Evolutionary conservation across 2,113 vertebrate genomes (phyloP).

Genomic region (Pantherophis guttatus): DNA sequence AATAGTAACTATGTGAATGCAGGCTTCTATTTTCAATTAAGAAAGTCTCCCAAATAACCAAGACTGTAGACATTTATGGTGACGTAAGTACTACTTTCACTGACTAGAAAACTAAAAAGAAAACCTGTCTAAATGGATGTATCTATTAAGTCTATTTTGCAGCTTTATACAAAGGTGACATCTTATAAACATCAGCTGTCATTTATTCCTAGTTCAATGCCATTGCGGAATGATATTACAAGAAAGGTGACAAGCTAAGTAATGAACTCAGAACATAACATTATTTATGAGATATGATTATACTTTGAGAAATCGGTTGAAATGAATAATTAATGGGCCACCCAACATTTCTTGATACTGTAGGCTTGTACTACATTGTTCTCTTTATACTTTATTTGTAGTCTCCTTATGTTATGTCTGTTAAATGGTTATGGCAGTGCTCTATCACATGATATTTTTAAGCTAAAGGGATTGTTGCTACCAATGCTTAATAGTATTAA

Average conservation of each 20-base stretch:
- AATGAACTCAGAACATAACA: slow-evolving; percentile 26
- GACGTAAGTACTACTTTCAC: background rate
- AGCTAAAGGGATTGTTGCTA: background rate
- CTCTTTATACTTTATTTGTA: background rate
- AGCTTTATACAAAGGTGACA: slow-evolving; percentile 46
- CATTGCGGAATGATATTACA: slow-evolving; percentile 26
- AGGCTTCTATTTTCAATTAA: background rate
- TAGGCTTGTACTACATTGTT: background rate
- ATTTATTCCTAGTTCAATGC: slow-evolving; percentile 35
- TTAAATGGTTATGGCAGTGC: slow-evolving; percentile 2
- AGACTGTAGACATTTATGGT: slow-evolving; percentile 22
- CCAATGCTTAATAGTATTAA: background rate
- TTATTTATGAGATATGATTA: background rate
- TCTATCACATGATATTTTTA: background rate
- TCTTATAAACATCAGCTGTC: slow-evolving; percentile 46
- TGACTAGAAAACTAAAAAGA: slow-evolving; percentile 47
- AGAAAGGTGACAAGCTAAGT: slow-evolving; percentile 26
- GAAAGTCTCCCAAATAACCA: background rate
- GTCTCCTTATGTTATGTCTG: slow-evolving; percentile 6
- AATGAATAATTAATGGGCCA: background rate
- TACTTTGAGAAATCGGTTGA: background rate
- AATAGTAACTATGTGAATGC: background rate
- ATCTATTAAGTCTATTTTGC: slow-evolving; percentile 39
- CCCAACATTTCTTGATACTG: background rate
- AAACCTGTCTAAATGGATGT: slow-evolving; percentile 34